Base-by-base conservation (phyloP, 2,113 vertebrate genomes). In the Prionailurus viverrinus region DNA sequence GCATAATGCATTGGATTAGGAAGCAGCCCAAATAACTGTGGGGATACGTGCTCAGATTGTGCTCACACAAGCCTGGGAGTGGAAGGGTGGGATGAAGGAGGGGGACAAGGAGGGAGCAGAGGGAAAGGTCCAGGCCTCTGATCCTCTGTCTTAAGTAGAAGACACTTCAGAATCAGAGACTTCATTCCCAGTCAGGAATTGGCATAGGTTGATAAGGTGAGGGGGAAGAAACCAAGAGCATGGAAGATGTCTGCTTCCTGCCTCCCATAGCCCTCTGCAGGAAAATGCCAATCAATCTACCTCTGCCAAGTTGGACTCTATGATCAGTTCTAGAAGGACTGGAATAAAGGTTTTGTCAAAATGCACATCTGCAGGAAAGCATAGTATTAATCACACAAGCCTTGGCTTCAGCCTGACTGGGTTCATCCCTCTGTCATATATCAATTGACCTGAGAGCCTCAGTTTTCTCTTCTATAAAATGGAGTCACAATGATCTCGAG, bases 321-420 rank as follows among this genome's bases (percentile, higher is more conserved):
- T 36, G 5, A 5, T 36, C 31, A 3, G 31, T 29, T 16, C 55
- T 16, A 9, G n/a, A 36, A 51, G 58, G 25, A 23, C 65, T 7
- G 5, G 45, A 39, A 74, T 63, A 27, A 68, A 61, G 55, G 23
- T 36, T 74, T 53, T 4, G 31, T 76, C 78, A 6, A 36, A 65
- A 65, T 51, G 23, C 53, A 21, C 15, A 0, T 63, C 68, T 55
- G 3, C 27, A 23, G 25, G 15, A 19, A 36, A 51, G 15, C 36
- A 1, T 1, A 7, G 7, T 19, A 0, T 65, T 63, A 0, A 21
- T 69, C 74, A 14, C 18, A 1, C 0, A 21, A 45, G 8, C 23
- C 87, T 51, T 39, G 69, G n/a, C 4, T 25, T 61, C 48, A 16
- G 18, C 51, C 65, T 27, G 9, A 78, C n/a, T 78, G 33, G 15